A percentile compares a stretch with the other conserved stretches of the same genome.
These are phyloP conservation scores for Aselliscus stoliczkanus DNA, from an alignment of 2,797 vertebrate genomes.

Conservation along the genomic window DNA sequence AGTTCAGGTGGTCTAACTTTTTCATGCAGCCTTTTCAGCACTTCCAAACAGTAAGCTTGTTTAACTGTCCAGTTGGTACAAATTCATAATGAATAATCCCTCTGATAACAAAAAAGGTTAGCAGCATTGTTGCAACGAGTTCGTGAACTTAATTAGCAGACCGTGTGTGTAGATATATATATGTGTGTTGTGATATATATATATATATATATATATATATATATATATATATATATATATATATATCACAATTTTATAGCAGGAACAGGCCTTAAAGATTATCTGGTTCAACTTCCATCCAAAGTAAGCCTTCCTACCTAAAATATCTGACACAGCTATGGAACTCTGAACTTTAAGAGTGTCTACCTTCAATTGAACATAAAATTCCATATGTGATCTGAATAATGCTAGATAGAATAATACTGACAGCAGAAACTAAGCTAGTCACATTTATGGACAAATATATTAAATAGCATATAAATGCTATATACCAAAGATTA, in stretches of 20 bases:
- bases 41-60: too few species aligned
- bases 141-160: too few species aligned
- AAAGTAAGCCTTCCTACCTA: background rate
- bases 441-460: background rate
- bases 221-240: too few species aligned
- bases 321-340: accelerated
- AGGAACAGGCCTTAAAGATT: background rate
- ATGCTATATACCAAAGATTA: background rate
- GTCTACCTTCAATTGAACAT: background rate
- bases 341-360: background rate
- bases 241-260: background rate
- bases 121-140: too few species aligned
- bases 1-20: too few species aligned
- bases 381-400: background rate
- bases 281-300: background rate
- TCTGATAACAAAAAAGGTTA: too few species aligned
- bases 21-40: too few species aligned
- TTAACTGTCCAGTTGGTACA: too few species aligned
- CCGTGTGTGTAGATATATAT: too few species aligned
- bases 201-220: too few species aligned
- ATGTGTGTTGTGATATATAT: too few species aligned
- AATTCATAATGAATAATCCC: too few species aligned
- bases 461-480: background rate
- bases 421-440: background rate
- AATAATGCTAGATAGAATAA: background rate